Percentiles rank a stretch among this genome's conserved stretches.
Conservation (phyloP, 2,797 vertebrate genomes). For the Xenops minutus region DNA sequence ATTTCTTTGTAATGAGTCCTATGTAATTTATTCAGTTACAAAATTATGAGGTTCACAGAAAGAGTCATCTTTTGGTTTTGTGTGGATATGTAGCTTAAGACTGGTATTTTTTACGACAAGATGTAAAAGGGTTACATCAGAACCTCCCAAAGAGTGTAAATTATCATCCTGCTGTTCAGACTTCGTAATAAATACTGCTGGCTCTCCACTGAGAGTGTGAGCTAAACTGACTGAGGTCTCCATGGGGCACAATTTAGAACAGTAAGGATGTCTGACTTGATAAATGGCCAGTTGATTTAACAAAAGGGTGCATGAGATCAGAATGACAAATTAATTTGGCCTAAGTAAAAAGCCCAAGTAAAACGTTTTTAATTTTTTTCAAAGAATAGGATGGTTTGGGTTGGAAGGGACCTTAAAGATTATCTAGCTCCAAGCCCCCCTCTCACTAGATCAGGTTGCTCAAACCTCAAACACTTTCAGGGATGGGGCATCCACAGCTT, state of each 20-base stretch:
- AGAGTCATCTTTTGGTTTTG: not conserved
- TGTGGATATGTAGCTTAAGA: not conserved
- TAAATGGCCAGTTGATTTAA: not conserved
- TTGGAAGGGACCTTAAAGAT: not conserved
- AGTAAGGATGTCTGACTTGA: not conserved
- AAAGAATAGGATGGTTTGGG: not conserved
- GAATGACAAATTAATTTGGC: not conserved
- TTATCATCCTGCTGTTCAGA: not conserved
- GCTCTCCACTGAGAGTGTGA: not conserved
- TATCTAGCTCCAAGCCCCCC: not conserved
- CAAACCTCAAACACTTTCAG: not conserved
- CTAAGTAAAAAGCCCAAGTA: not conserved
- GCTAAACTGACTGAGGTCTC: not conserved
- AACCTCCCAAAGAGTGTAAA: not conserved
- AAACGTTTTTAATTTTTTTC: not conserved
- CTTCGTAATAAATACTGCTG: not conserved
- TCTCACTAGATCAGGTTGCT: not conserved
- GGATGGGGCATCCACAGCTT: not conserved
- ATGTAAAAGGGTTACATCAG: not conserved
- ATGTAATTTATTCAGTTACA: not conserved
- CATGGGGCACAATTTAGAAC: not conserved
- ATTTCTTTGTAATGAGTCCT: not conserved
- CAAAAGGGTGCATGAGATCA: not conserved
- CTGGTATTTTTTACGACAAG: not conserved
- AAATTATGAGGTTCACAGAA: not conserved